Percentiles rank a stretch among this genome's conserved stretches.
Evolutionary conservation across 1,140 invertebrate genomes (phyloP).

Genomic region (Anthonomus grandis): DNA sequence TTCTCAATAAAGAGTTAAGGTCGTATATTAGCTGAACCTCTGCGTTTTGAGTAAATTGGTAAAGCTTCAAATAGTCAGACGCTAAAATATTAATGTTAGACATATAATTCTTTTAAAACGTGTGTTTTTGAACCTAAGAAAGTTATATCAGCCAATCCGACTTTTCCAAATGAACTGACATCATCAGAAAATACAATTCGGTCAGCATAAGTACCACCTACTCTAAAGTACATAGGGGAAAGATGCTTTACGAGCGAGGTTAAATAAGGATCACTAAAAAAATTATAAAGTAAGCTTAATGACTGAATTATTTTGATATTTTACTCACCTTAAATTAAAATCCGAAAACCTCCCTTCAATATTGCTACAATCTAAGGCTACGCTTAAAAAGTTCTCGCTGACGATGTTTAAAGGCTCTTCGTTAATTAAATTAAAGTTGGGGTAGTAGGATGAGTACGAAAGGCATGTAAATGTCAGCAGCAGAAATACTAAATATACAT

Average conservation of each 20-base stretch:
- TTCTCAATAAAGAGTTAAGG: conserved; percentile 63
- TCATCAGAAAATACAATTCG: conserved; percentile 4
- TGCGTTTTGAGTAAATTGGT: conserved; percentile 55
- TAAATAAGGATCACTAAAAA: conserved; percentile 4
- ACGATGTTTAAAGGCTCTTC: too few species aligned
- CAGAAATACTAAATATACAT: too few species aligned
- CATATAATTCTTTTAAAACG: neutral
- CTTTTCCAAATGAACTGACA: neutral
- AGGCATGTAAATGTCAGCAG: too few species aligned
- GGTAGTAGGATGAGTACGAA: too few species aligned
- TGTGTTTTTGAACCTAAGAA: neutral
- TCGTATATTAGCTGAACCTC: conserved; percentile 54
- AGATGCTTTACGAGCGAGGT: neutral
- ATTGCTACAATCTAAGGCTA: conserved; percentile 40
- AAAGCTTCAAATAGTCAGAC: conserved; percentile 56
- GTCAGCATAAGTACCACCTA: conserved; percentile 62
- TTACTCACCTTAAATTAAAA: conserved; percentile 39
- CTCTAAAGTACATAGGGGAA: conserved; percentile 56
- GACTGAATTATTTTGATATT: neutral
- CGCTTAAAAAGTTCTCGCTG: conserved; percentile 40
- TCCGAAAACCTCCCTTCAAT: conserved; percentile 37
- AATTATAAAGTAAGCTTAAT: neutral
- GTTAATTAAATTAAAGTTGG: too few species aligned
- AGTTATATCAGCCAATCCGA: conserved; percentile 1
- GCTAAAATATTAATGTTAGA: conserved; percentile 22